Evolutionary conservation across 2,797 vertebrate species (phyloP), one percentile per base, ranked within the genome.

Genomic region (Furcifer pardalis): DNA sequence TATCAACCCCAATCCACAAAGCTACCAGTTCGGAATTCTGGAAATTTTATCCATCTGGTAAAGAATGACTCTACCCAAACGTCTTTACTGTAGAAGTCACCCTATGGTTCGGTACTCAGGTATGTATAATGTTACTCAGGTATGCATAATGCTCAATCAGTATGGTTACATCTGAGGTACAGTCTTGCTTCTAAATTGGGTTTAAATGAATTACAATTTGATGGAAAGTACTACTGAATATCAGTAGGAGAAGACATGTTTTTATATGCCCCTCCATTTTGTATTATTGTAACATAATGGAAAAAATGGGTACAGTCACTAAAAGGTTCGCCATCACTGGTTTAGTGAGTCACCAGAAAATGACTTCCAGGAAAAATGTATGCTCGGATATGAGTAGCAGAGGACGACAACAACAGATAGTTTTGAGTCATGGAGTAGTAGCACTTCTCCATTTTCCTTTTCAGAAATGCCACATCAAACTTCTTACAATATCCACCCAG

Each of bases 391-490:
- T n/a, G n/a, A n/a, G n/a, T n/a, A n/a, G n/a, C n/a, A n/a, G n/a
- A n/a, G n/a, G n/a, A n/a, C n/a, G n/a, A n/a, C n/a, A n/a, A n/a
- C n/a, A n/a, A n/a, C n/a, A n/a, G n/a, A n/a, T n/a, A n/a, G n/a
- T n/a, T n/a, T n/a, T 23, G 23, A 49, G 27, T 8, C 74, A 25
- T 13, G 15, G 88, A 79, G 25, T 62, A 73, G 74, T 78, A 82
- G 9, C 8, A 74, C 56, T 71, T 68, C 74, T 87, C 71, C 74
- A 1, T 60, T 12, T 5, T 84, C 17, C 76, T 84, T 89, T 66
- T 62, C 56, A 1, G 3, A 0, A 84, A 9, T 81, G 85, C 63
- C 74, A 77, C 1, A 3, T 10, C 13, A 42, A 82, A 37, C 9
- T 27, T 77, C 27, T 17, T 66, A 17, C 9, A 1, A 30, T 1